A percentile compares a stretch with the other conserved stretches of the same genome.
Evolutionary conservation across 2,888 invertebrate species (phyloP).

Genomic region (Cyrtodaria siliqua): DNA sequence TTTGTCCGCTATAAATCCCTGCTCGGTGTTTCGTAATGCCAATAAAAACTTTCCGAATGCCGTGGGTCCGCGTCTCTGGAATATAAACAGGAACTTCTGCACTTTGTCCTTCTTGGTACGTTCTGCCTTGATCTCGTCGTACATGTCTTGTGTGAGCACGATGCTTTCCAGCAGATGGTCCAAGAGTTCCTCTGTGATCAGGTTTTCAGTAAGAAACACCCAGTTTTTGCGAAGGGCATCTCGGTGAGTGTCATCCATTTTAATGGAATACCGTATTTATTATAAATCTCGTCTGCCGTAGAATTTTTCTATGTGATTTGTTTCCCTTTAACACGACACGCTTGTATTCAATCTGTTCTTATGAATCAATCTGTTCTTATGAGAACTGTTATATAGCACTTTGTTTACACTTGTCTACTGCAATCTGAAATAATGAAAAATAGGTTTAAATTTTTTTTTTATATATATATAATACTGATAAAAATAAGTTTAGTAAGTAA

Average conservation of each 20-base stretch:
- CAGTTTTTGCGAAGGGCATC: constrained; percentile 55
- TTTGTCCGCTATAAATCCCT: constrained; percentile 60
- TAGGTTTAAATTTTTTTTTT: no score
- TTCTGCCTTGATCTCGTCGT: constrained; percentile 50
- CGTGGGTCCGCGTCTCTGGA: constrained; percentile 62
- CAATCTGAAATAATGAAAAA: no score
- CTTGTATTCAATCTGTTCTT: no score
- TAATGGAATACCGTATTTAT: no score
- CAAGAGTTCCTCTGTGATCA: constrained; percentile 43
- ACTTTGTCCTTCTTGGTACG: constrained; percentile 45
- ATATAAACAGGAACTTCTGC: constrained; percentile 52
- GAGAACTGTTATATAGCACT: no score
- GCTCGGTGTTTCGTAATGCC: constrained; percentile 45
- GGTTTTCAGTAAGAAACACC: constrained; percentile 61
- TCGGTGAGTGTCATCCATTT: constrained; percentile 56
- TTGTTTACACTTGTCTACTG: no score
- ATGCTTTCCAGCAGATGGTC: constrained; percentile 42
- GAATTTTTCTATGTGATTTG: no score
- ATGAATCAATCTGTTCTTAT: background rate
- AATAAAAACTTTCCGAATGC: constrained; percentile 54
- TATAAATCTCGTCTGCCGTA: no score
- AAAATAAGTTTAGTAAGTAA: no score
- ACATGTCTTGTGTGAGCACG: constrained; percentile 56
- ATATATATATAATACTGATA: no score
- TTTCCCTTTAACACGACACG: no score